Base-by-base conservation (phyloP, 2,888 invertebrate genomes). In the Himalopsyche kuldschensis region DNA sequence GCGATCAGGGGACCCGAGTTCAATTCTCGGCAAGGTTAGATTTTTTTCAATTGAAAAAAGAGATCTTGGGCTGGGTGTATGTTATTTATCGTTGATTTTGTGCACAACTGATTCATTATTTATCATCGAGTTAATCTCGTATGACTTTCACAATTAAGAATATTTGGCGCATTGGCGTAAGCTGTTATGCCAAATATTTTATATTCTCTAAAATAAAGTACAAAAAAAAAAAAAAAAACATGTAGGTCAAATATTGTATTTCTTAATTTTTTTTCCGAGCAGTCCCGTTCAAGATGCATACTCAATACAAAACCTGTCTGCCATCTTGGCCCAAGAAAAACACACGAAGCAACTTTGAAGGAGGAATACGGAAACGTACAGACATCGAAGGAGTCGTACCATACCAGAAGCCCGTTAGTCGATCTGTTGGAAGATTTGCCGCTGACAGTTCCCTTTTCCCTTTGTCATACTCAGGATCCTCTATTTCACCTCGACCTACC, bases 281-380 rank as follows among this genome's bases (percentile, higher is more conserved):
- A 86, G 86, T 84, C 84, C 84, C 85, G 84, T 85, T 81, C 85
- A 86, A 84, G 84, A 86, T 86, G 86, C 82, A 79, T 79, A 63
- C 84, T 82, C 15, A 46, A 35, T 79, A 8, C 79, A 35, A 55
- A 79, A 48, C 63, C 76, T 27, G 32, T 48, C 76, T 76, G 76
- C 82, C 55, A 41, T 76, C 15, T 46, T 30, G 63, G 84, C 75
- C 81, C 30, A 78, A 79, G 81, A 81, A 83, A 81, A 80, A 77
- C 27, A 41, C 63, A 48, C 75, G 41, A 82, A 79, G 35, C 76
- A 17, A 20, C 63, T 24, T 32, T 24, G 80, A 76, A 76, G 83
- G 80, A 80, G 77, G 82, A 83, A 20, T 35, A 32, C 15, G 15
- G 4, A 76, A 47, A 75, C 24, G 17, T 24, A 77, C 27, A 77